These are phyloP conservation scores for Latrodectus hesperus DNA, from an alignment of 2,888 invertebrate genomes.

Conservation along the genomic window DNA sequence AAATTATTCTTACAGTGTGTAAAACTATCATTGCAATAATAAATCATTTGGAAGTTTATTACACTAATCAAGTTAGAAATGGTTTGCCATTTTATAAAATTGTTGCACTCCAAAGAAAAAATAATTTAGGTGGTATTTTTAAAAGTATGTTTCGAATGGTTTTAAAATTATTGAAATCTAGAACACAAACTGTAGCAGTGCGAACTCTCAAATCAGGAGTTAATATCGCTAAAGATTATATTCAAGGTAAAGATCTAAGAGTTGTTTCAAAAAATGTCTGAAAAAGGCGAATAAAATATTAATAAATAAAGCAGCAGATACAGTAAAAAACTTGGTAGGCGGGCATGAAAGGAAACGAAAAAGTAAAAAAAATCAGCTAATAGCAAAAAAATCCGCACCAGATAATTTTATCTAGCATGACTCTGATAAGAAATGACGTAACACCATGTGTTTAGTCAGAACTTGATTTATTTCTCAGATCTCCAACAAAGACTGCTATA, in stretches of 20 bases:
- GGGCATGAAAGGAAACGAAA: slow-evolving; percentile 21
- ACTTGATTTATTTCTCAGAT: slow-evolving; percentile 10
- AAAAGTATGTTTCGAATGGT: slow-evolving; percentile 6
- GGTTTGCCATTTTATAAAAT: slow-evolving; percentile 10
- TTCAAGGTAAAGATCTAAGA: slow-evolving; percentile 1
- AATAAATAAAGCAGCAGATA: not conserved
- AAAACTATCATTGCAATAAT: not conserved
- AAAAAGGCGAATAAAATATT: slow-evolving; percentile 13
- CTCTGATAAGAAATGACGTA: not conserved
- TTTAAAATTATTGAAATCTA: slow-evolving; percentile 7
- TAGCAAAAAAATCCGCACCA: not conserved
- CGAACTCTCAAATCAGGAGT: not conserved
- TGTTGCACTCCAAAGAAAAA: not conserved
- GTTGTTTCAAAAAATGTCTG: not conserved
- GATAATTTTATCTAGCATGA: not conserved
- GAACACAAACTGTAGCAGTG: not conserved
- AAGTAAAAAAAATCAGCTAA: not conserved
- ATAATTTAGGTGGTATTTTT: slow-evolving; percentile 1
- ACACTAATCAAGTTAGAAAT: slow-evolving; percentile 10
- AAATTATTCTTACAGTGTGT: not conserved
- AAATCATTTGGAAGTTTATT: slow-evolving; percentile 18
- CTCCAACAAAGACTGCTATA: not conserved
- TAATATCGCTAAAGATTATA: slow-evolving; percentile 2
- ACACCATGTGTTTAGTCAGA: slow-evolving; percentile 18
- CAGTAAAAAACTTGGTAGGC: slow-evolving; percentile 5